Conservation (phyloP, 1,140 invertebrate species). For the Drosophila mauritiana region DNA sequence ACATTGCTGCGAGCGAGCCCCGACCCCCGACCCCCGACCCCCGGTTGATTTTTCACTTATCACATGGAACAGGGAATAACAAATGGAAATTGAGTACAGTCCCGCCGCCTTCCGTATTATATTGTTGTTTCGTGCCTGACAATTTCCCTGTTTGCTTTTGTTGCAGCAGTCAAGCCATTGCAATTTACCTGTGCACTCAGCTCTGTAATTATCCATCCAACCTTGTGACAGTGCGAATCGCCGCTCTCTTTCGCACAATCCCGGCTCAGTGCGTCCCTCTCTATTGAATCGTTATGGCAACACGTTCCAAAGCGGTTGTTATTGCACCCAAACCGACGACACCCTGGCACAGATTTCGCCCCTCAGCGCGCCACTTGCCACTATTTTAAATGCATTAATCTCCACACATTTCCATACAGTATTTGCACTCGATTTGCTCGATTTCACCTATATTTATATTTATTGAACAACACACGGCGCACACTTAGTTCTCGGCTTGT, state of each 20-base stretch:
- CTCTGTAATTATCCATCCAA: conserved; percentile 77
- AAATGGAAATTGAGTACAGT: conserved; percentile 70
- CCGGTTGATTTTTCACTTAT: conserved; percentile 25
- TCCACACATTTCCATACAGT: conserved; percentile 46
- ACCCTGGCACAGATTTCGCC: conserved; percentile 57
- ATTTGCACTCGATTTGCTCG: conserved; percentile 26
- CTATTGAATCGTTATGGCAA: conserved; percentile 44
- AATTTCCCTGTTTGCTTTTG: conserved; percentile 73
- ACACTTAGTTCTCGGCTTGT: conserved; percentile 54
- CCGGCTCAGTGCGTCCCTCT: conserved; percentile 13
- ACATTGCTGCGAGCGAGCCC: conserved; percentile 7
- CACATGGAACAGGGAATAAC: conserved; percentile 28
- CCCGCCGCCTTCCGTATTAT: conserved; percentile 32
- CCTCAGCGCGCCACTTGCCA: neutral
- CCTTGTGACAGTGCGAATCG: conserved; percentile 63
- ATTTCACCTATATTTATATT: conserved; percentile 41
- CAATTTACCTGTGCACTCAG: conserved; percentile 76
- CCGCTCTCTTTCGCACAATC: conserved; percentile 12
- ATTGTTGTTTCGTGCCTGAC: conserved; percentile 55
- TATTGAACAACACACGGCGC: conserved; percentile 20
- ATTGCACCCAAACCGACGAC: conserved; percentile 64
- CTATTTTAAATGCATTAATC: conserved; percentile 46
- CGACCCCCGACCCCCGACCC: neutral
- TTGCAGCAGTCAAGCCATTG: conserved; percentile 54
- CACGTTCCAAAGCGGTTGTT: conserved; percentile 37